Conservation (phyloP, 2,797 vertebrate species). For the Karalla daura region DNA sequence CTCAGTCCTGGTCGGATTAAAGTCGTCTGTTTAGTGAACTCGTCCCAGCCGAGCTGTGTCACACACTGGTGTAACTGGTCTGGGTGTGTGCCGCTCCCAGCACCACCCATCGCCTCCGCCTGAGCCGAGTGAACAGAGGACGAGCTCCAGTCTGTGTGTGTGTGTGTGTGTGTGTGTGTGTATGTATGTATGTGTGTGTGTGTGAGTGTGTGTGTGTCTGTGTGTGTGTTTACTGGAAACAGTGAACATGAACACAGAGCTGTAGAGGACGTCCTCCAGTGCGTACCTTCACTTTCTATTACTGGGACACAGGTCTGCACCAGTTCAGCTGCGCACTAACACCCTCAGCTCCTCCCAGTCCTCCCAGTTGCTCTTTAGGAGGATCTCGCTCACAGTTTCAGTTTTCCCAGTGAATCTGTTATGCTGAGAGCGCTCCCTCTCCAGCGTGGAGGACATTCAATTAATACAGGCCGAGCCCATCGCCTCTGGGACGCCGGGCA, state of each 20-base stretch:
- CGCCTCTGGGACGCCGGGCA: slow-evolving; percentile 79
- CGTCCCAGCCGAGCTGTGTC: slow-evolving; percentile 16
- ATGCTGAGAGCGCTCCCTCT: slow-evolving; percentile 34
- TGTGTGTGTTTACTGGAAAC: slow-evolving; percentile 14
- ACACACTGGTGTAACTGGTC: slow-evolving; percentile 62
- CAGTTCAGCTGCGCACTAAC: too few species aligned
- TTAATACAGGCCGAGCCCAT: slow-evolving; percentile 68
- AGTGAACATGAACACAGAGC: slow-evolving; percentile 4
- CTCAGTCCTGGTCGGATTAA: background rate
- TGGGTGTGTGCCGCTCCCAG: slow-evolving; percentile 55
- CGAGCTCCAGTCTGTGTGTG: slow-evolving; percentile 12
- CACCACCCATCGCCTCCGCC: slow-evolving; percentile 7
- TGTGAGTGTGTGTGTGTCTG: background rate
- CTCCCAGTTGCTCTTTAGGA: background rate
- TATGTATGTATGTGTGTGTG: background rate
- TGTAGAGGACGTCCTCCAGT: too few species aligned
- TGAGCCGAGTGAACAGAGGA: slow-evolving; percentile 9
- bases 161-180: slow-evolving; percentile 3
- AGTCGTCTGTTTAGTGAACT: slow-evolving; percentile 1
- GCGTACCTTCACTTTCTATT: too few species aligned
- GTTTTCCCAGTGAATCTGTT: slow-evolving; percentile 32
- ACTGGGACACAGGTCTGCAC: too few species aligned
- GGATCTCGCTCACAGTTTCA: background rate
- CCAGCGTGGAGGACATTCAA: slow-evolving; percentile 62
- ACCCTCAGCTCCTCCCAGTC: too few species aligned